These are phyloP conservation scores for Pygocentrus nattereri DNA, from an alignment of 2,797 vertebrate genomes.

Conservation along the genomic window DNA sequence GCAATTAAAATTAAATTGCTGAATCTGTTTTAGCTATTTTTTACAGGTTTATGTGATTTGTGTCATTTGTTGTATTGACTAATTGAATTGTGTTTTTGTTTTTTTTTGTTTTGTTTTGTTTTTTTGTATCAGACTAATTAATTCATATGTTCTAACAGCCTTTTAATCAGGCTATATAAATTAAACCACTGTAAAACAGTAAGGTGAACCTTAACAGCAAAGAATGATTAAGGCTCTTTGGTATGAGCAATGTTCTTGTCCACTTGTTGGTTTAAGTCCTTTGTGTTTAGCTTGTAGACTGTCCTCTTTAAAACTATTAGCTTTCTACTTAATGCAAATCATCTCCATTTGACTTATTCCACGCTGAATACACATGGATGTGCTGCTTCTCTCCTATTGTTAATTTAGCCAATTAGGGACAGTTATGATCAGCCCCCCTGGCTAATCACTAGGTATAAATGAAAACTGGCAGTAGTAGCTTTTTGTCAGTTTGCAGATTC, in stretches of 20 bases:
- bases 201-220: neutral
- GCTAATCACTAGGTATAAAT: constrained; percentile 74
- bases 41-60: constrained; percentile 8
- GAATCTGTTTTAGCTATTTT: constrained; percentile 6
- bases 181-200: neutral
- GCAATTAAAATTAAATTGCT: constrained; percentile 48
- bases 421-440: constrained; percentile 76
- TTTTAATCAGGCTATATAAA: neutral
- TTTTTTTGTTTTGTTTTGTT: neutral
- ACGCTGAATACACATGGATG: constrained; percentile 73
- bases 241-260: constrained; percentile 67
- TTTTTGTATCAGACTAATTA: neutral
- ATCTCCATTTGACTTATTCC: constrained; percentile 60
- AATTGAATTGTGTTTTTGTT: neutral
- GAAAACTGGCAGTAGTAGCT: constrained; percentile 72
- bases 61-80: constrained; percentile 19
- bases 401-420: constrained; percentile 79
- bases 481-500: constrained; percentile 79
- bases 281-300: constrained; percentile 43
- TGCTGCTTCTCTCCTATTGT: constrained; percentile 72
- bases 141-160: neutral
- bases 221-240: constrained; percentile 13
- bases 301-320: constrained; percentile 62
- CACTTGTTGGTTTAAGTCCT: constrained; percentile 63
- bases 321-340: constrained; percentile 63